phyloP scores from a whole-genome alignment of 2,888 invertebrate genomes.

The Leptinotarsa rubiginosa region DNA sequence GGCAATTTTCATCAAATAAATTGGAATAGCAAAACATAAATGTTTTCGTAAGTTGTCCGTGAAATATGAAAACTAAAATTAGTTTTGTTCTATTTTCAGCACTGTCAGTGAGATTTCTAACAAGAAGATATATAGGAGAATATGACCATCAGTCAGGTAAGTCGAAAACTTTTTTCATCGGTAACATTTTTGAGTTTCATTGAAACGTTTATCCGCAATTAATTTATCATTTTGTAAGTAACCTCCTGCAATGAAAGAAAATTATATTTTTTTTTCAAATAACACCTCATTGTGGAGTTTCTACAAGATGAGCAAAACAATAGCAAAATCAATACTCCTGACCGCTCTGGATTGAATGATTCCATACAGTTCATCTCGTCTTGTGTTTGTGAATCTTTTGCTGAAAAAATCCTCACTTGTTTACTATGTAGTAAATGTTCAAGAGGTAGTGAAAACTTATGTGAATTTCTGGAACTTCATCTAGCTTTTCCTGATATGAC shows the following conservation, averaged over 20 bases:
- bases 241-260: not conserved
- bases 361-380: too few species aligned
- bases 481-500: too few species aligned
- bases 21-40: conserved; percentile 7
- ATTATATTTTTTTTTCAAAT: too few species aligned
- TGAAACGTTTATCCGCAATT: not conserved
- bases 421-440: too few species aligned
- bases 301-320: too few species aligned
- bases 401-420: too few species aligned
- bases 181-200: not conserved
- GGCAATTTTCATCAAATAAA: not conserved
- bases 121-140: conserved; percentile 94
- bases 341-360: too few species aligned
- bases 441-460: too few species aligned
- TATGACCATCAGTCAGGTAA: conserved; percentile 94
- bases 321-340: too few species aligned
- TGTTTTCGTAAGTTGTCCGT: conserved; percentile 32
- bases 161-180: conserved; percentile 36
- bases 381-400: too few species aligned
- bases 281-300: too few species aligned
- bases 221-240: not conserved
- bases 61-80: conserved; percentile 41
- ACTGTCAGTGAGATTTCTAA: conserved; percentile 84
- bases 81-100: conserved; percentile 58
- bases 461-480: too few species aligned